These are phyloP conservation scores for Diplodus sargus DNA, from an alignment of 2,797 vertebrate species.

Conservation along the genomic window DNA sequence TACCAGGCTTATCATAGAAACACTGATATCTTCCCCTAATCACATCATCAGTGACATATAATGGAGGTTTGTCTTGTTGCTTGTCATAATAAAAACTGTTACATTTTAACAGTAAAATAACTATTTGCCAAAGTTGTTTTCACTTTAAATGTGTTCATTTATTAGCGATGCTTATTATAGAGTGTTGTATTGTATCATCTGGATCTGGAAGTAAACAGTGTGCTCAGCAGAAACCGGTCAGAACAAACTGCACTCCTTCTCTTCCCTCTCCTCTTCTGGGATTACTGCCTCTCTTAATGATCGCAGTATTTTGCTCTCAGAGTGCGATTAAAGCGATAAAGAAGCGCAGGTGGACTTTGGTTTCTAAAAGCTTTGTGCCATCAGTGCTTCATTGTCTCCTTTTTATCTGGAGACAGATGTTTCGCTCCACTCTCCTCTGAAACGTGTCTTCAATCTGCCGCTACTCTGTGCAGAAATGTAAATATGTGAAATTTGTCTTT, in stretches of 20 bases:
- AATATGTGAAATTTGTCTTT: too few relatives aligned
- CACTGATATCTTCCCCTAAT: slow-evolving; percentile 9
- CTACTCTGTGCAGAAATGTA: too few relatives aligned
- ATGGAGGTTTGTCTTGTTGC: not conserved
- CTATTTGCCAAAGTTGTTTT: too few relatives aligned
- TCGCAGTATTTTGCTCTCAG: not conserved
- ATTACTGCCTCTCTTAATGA: slow-evolving; percentile 14
- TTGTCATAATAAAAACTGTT: not conserved
- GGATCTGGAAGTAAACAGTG: not conserved
- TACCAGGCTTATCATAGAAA: not conserved
- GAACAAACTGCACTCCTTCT: slow-evolving; percentile 1
- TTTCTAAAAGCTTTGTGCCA: not conserved
- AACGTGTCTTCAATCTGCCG: not conserved
- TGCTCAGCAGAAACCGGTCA: slow-evolving; percentile 1
- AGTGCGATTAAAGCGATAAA: slow-evolving; percentile 20
- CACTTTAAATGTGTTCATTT: too few relatives aligned
- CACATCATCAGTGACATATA: slow-evolving; percentile 4
- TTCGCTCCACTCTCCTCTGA: not conserved
- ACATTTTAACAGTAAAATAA: too few relatives aligned
- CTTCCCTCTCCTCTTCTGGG: not conserved
- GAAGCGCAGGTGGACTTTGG: not conserved
- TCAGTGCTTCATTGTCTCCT: slow-evolving; percentile 1
- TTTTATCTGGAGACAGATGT: slow-evolving; percentile 4
- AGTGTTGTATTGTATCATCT: too few relatives aligned
- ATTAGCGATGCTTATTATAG: too few relatives aligned